These are phyloP conservation scores for Sus scrofa DNA, from an alignment of 2,113 vertebrate species.

Conservation along the genomic window T2T-Sscrofa CM000826.6:55185501-55186000, in stretches of 20 bases:
- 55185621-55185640: not conserved
- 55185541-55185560: not conserved
- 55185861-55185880: not conserved
- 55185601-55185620: not conserved
- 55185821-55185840: not conserved
- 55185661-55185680: not conserved
- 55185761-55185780: not conserved
- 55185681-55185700: not conserved
- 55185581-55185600: not conserved
- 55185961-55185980: not conserved
- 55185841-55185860: not conserved
- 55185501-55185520: not conserved
- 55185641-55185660: not conserved
- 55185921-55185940: not conserved
- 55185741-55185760: not conserved
- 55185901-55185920: not conserved
- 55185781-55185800: not conserved
- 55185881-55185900: not conserved
- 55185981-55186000: not conserved
- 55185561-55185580: not conserved
- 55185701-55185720: not conserved
- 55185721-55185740: conserved; percentile 29
- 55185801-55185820: not conserved
- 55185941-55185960: not conserved
- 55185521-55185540: not conserved